Conservation (phyloP, 2,888 invertebrate genomes). For the Pachydiplax longipennis region DNA sequence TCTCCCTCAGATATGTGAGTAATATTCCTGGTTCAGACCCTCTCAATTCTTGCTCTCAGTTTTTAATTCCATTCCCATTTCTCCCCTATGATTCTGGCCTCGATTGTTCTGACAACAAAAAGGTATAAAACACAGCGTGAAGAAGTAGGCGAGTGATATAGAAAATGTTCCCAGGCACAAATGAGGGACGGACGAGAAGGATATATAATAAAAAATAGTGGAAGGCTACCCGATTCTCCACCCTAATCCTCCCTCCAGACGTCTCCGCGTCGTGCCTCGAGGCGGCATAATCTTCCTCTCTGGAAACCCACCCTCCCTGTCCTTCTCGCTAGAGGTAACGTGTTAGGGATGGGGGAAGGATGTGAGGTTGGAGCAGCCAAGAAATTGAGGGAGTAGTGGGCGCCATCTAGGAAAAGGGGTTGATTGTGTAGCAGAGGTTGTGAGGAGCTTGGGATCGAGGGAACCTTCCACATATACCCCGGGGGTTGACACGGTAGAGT, state of each 20-base stretch:
- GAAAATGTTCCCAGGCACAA: background rate
- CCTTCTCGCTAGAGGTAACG: background rate
- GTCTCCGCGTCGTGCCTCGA: background rate
- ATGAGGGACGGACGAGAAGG: background rate
- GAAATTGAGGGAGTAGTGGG: background rate
- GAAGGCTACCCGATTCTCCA: background rate
- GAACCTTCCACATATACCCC: background rate
- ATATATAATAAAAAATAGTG: background rate
- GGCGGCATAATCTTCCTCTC: background rate
- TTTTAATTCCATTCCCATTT: constrained; percentile 33
- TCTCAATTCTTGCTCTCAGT: background rate
- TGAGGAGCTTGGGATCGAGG: background rate
- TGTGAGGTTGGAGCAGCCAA: background rate
- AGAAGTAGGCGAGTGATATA: background rate
- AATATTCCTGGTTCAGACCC: background rate
- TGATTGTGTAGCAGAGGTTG: background rate
- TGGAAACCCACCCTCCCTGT: background rate
- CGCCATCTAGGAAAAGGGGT: background rate
- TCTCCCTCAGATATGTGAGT: background rate
- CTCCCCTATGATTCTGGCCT: background rate
- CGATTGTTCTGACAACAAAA: constrained; percentile 29
- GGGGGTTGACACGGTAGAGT: constrained; percentile 13
- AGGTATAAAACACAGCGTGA: background rate
- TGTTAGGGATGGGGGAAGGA: background rate
- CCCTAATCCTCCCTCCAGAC: background rate